Evolutionary conservation across 2,888 invertebrate genomes (phyloP).

Genomic region (Sceliomorpha sp.): DNA sequence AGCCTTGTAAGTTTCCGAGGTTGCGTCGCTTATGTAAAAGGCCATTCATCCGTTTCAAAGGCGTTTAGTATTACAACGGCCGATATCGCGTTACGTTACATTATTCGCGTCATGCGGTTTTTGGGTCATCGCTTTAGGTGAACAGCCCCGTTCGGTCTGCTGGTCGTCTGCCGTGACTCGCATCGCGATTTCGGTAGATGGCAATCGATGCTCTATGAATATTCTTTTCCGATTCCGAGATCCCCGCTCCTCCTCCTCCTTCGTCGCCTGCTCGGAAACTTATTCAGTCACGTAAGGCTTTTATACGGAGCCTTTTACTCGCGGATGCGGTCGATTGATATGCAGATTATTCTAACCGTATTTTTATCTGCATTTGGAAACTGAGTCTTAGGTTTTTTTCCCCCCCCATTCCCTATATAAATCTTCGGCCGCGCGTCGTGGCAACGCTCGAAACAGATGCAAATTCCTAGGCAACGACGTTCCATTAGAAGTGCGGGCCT

Average conservation of each 20-base stretch:
- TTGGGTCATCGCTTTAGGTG: slow-evolving; percentile 45
- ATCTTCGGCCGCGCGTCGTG: too few species aligned
- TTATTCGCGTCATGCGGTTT: slow-evolving; percentile 36
- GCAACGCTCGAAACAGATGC: too few species aligned
- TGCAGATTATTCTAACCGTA: slow-evolving; percentile 13
- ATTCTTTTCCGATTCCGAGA: slow-evolving; percentile 46
- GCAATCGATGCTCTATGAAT: slow-evolving; percentile 51
- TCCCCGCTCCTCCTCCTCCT: slow-evolving; percentile 3
- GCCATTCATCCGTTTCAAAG: slow-evolving; percentile 45
- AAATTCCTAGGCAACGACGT: too few species aligned
- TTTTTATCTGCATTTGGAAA: background rate
- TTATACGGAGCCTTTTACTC: slow-evolving; percentile 19
- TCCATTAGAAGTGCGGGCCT: background rate
- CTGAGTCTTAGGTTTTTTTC: background rate
- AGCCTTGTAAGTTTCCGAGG: slow-evolving; percentile 18
- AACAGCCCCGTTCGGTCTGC: slow-evolving; percentile 37
- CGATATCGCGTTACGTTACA: slow-evolving; percentile 39
- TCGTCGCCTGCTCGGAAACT: slow-evolving; percentile 10
- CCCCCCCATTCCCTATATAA: background rate
- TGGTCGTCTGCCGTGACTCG: slow-evolving; percentile 35
- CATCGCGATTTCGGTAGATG: slow-evolving; percentile 9
- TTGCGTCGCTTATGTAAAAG: slow-evolving; percentile 44
- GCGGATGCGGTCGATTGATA: slow-evolving; percentile 3
- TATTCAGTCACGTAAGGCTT: slow-evolving; percentile 31
- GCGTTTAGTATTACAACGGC: slow-evolving; percentile 30